Conservation (phyloP, 2,113 vertebrate species). For the Podarcis raffonei region DNA sequence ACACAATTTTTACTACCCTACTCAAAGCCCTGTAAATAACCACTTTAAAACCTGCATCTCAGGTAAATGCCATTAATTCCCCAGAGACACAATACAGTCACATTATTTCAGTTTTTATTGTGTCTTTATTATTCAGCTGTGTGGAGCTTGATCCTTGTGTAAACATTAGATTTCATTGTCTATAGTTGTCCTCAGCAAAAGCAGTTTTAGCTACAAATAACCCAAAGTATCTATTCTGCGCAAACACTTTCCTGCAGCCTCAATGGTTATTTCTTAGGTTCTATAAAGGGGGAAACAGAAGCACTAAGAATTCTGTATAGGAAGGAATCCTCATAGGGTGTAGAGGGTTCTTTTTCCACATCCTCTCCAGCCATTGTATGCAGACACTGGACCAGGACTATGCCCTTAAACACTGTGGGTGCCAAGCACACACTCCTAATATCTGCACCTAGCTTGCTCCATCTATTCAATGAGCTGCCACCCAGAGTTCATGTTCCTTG, state of each 20-base stretch:
- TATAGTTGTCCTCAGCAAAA: constrained; percentile 31
- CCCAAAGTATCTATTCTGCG: background rate
- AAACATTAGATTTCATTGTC: constrained; percentile 3
- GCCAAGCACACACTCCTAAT: too few species aligned
- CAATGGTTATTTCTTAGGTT: background rate
- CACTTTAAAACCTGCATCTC: constrained; percentile 48
- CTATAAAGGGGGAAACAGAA: background rate
- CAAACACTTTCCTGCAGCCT: background rate
- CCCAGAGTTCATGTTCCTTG: background rate
- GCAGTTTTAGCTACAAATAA: background rate
- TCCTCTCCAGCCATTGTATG: background rate
- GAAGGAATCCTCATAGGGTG: background rate
- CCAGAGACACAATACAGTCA: constrained; percentile 38
- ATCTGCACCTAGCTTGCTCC: background rate
- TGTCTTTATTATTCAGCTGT: constrained; percentile 37
- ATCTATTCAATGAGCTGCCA: background rate
- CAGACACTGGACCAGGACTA: background rate
- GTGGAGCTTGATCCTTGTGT: constrained; percentile 42
- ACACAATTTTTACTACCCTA: constrained; percentile 37
- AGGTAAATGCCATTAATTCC: constrained; percentile 56
- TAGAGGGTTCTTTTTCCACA: background rate
- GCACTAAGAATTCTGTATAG: background rate
- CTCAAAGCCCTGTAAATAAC: constrained; percentile 46
- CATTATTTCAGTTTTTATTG: constrained; percentile 27
- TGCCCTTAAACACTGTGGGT: background rate